These are phyloP conservation scores for Andrena fulva DNA, from an alignment of 2,888 invertebrate species.

Conservation along the genomic window DNA sequence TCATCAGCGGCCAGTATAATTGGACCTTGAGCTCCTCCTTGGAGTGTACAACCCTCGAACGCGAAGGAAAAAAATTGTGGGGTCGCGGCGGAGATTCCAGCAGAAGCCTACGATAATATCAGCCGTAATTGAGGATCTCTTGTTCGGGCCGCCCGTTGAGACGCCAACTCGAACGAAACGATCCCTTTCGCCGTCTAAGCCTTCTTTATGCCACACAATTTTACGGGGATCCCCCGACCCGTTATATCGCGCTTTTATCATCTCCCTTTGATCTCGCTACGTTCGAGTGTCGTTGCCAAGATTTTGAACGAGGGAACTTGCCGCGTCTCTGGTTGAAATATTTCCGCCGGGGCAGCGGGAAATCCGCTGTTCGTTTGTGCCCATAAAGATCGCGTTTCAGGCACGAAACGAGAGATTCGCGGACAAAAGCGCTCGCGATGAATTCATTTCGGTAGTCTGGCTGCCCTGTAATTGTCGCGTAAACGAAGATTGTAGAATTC, in stretches of 20 bases:
- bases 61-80: neutral
- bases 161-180: conserved; percentile 45
- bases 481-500: neutral
- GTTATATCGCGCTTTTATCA: conserved; percentile 31
- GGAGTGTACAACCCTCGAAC: too few species aligned
- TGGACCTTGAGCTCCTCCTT: too few species aligned
- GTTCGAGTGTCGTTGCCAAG: conserved; percentile 8
- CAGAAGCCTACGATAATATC: conserved; percentile 26
- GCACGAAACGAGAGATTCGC: neutral
- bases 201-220: neutral
- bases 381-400: neutral
- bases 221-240: conserved; percentile 18
- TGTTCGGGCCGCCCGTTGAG: conserved; percentile 8
- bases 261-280: conserved; percentile 33
- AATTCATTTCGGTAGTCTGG: neutral
- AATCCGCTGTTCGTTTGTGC: neutral
- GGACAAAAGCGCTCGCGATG: neutral
- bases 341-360: neutral
- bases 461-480: neutral
- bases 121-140: conserved; percentile 38
- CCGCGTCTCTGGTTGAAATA: neutral
- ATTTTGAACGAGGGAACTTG: conserved; percentile 8
- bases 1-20: too few species aligned
- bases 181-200: conserved; percentile 18
- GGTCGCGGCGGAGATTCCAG: conserved; percentile 23